phyloP scores from a whole-genome alignment of 2,113 vertebrate genomes.

The Psilopsiagon aymara region DNA sequence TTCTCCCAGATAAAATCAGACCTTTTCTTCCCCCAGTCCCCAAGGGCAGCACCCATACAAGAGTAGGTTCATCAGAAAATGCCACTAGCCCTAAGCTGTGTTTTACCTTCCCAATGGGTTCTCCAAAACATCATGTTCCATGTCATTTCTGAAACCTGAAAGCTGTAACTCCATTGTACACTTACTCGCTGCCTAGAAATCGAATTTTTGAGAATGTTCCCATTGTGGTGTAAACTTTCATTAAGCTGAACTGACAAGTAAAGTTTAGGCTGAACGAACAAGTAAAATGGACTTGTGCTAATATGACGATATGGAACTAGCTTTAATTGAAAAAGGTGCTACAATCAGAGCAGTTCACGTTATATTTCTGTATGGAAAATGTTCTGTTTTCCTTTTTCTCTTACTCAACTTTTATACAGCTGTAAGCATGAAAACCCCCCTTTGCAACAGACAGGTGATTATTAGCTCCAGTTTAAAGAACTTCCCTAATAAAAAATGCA shows the following conservation, averaged over 20 bases:
- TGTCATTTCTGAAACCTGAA: neutral
- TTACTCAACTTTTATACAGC: neutral
- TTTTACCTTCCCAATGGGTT: neutral
- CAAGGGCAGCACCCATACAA: neutral
- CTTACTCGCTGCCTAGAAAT: neutral
- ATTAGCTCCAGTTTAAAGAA: slow-evolving; percentile 16
- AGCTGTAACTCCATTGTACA: neutral
- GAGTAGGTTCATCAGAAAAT: neutral
- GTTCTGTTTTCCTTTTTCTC: neutral
- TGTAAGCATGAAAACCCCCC: neutral
- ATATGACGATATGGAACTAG: neutral
- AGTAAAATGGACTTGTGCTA: slow-evolving; percentile 1
- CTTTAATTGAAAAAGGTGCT: slow-evolving; percentile 32
- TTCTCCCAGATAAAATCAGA: neutral
- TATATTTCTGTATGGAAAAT: neutral
- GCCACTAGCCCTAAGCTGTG: neutral
- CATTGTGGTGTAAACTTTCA: neutral
- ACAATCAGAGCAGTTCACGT: neutral
- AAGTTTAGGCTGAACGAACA: neutral
- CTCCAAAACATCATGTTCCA: rapidly evolving
- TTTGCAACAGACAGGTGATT: slow-evolving; percentile 9
- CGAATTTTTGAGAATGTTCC: neutral
- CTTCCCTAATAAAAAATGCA: neutral
- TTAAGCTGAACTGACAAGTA: neutral
- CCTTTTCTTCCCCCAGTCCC: neutral